These are phyloP conservation scores for Melolontha melolontha DNA, from an alignment of 2,888 invertebrate genomes.

Conservation along the genomic window DNA sequence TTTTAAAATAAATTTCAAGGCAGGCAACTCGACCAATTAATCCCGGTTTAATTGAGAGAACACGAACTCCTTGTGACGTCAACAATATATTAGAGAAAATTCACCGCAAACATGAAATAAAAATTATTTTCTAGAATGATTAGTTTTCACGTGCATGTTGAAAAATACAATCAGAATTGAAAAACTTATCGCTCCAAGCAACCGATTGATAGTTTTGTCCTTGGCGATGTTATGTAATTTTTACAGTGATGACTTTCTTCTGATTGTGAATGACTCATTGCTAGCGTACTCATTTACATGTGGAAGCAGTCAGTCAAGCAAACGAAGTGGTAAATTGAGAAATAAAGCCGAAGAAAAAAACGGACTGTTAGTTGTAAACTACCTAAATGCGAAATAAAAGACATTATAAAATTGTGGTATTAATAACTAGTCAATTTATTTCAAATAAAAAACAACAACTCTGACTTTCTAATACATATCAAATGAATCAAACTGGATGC, in stretches of 20 bases:
- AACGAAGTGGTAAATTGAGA: conserved; percentile 5
- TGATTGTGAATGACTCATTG: conserved; percentile 17
- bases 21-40: too few relatives aligned
- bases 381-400: background rate
- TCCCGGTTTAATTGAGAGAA: too few relatives aligned
- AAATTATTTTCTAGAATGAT: too few relatives aligned
- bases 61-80: too few relatives aligned
- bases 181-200: conserved; percentile 3
- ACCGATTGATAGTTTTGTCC: conserved; percentile 13
- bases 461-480: background rate
- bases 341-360: conserved; percentile 5
- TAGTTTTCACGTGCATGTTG: too few relatives aligned
- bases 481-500: background rate
- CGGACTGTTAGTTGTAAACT: background rate
- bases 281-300: conserved; percentile 1
- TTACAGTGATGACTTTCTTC: conserved; percentile 16
- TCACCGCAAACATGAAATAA: too few relatives aligned
- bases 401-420: too few relatives aligned
- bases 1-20: too few relatives aligned
- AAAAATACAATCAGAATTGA: background rate
- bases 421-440: too few relatives aligned
- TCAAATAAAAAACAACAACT: too few relatives aligned
- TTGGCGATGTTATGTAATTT: conserved; percentile 21
- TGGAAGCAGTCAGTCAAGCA: background rate
- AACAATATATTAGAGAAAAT: too few relatives aligned